A percentile compares a stretch with the other conserved stretches of the same genome.
phyloP scores from a whole-genome alignment of 2,888 invertebrate species.

The Andrena bucephala region DNA sequence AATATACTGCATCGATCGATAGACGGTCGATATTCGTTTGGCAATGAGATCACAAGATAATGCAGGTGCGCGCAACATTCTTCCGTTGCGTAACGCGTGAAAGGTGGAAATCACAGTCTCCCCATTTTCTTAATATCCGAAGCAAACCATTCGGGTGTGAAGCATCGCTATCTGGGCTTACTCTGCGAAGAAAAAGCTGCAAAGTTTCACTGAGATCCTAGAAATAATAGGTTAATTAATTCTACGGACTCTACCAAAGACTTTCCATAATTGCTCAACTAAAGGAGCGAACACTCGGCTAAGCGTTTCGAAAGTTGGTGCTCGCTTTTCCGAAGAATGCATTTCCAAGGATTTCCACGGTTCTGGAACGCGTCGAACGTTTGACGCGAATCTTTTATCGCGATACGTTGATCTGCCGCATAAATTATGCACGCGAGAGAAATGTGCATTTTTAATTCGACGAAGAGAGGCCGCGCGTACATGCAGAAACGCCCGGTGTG shows the following conservation, averaged over 20 bases:
- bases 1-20: conserved; percentile 17
- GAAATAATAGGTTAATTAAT: neutral
- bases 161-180: neutral
- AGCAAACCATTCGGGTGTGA: conserved; percentile 45
- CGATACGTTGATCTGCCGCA: neutral
- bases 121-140: neutral
- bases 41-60: conserved; percentile 40
- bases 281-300: neutral
- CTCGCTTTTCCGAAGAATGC: neutral
- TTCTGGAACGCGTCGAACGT: neutral
- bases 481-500: too few species aligned
- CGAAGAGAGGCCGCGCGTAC: too few species aligned
- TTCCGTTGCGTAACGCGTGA: conserved; percentile 54
- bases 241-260: neutral
- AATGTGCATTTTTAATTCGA: neutral
- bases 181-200: neutral
- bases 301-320: neutral
- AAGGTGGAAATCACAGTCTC: conserved; percentile 48
- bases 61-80: conserved; percentile 35
- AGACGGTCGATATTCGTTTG: neutral
- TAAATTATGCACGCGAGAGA: neutral
- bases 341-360: neutral
- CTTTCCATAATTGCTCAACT: conserved; percentile 4
- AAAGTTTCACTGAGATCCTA: neutral
- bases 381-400: neutral